phyloP scores from a whole-genome alignment of 2,888 invertebrate species.

The Thymelicus lineola region DNA sequence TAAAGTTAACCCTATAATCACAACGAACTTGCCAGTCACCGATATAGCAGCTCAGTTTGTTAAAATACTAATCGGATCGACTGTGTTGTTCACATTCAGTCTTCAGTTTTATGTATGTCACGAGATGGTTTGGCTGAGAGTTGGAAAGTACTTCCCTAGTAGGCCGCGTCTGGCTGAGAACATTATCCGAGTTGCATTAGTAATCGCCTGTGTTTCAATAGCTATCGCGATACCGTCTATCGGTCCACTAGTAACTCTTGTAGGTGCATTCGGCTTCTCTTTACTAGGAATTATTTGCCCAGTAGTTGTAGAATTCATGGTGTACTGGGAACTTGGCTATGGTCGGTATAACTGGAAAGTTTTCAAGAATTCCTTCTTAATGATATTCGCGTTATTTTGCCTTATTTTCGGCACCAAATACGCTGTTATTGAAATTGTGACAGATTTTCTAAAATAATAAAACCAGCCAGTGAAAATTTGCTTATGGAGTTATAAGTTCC shows the following conservation, averaged over 20 bases:
- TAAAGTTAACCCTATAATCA: constrained; percentile 88
- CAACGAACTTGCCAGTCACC: constrained; percentile 76
- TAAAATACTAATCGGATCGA: constrained; percentile 90
- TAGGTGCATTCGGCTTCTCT: constrained; percentile 94
- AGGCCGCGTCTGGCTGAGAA: constrained; percentile 84
- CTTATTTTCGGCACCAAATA: constrained; percentile 9
- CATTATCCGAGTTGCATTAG: constrained; percentile 72
- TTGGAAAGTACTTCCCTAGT: constrained; percentile 87
- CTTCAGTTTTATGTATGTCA: constrained; percentile 96
- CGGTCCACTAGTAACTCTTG: constrained; percentile 91
- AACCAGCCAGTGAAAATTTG: background rate
- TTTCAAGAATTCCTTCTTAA: constrained; percentile 86
- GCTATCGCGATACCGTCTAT: constrained; percentile 92
- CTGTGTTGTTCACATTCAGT: constrained; percentile 95
- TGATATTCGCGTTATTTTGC: background rate
- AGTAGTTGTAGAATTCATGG: constrained; percentile 87
- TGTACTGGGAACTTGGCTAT: constrained; percentile 86
- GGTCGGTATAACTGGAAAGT: constrained; percentile 87
- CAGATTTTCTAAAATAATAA: constrained; percentile 1
- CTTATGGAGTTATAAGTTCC: background rate
- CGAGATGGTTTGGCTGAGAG: constrained; percentile 91
- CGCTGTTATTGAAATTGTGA: constrained; percentile 5
- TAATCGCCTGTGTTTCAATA: constrained; percentile 84
- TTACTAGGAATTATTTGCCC: constrained; percentile 92
- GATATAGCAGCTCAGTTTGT: constrained; percentile 85